These are phyloP conservation scores for Nannospalax galili DNA, from an alignment of 2,113 vertebrate genomes.

Conservation along the genomic window DNA sequence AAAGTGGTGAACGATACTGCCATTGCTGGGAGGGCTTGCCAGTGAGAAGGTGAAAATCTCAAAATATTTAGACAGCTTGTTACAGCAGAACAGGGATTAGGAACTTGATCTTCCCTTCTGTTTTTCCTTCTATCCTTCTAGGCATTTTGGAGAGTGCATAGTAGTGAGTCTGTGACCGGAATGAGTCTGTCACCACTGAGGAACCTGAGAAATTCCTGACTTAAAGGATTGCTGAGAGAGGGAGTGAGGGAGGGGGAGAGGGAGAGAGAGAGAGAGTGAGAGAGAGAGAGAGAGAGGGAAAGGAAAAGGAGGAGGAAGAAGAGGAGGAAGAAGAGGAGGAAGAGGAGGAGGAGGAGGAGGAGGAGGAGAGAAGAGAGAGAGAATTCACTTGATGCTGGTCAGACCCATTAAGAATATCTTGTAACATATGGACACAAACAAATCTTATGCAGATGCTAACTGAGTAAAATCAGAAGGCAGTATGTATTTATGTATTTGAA, in stretches of 20 bases:
- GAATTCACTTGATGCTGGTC: background rate
- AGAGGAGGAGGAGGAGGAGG: too few species aligned
- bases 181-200: background rate
- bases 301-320: too few species aligned
- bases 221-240: background rate
- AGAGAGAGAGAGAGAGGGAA: background rate
- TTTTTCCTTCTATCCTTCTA: too few species aligned
- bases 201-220: background rate
- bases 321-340: too few species aligned
- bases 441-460: background rate
- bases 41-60: background rate
- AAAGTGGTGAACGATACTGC: background rate
- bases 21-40: background rate
- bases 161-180: too few species aligned
- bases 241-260: fast-evolving
- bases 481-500: background rate
- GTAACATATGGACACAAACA: fast-evolving
- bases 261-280: background rate
- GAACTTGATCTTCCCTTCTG: background rate
- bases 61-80: background rate
- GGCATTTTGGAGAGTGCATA: too few species aligned
- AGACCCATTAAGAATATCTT: background rate
- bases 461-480: background rate
- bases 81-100: background rate
- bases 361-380: background rate